Percentiles rank a stretch among this genome's conserved stretches.
Conservation (phyloP, 2,888 invertebrate species). For the Pseudococcus longispinus region DNA sequence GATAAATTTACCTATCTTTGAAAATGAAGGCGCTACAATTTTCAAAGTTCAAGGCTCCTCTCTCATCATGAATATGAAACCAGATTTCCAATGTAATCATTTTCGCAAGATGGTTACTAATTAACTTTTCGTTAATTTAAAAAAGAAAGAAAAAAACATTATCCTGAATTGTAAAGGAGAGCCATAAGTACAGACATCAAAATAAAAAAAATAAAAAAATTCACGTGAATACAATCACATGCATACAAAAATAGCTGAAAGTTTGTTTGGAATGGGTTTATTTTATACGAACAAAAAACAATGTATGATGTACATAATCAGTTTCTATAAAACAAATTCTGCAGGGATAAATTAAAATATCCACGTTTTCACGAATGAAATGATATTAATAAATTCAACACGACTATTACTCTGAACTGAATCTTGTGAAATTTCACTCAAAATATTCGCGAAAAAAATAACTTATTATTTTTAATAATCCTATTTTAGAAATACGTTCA, state of each 20-base stretch:
- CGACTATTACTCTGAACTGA: too few relatives aligned
- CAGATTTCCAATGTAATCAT: too few relatives aligned
- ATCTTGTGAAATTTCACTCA: background rate
- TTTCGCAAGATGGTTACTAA: too few relatives aligned
- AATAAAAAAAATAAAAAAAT: background rate
- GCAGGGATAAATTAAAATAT: background rate
- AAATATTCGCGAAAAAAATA: background rate
- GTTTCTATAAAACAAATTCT: conserved; percentile 19
- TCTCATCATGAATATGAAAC: too few relatives aligned
- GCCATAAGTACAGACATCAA: background rate
- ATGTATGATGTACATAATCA: background rate
- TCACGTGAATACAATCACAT: background rate
- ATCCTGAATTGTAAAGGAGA: background rate
- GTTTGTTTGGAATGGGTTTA: background rate
- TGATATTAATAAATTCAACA: background rate
- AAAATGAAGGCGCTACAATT: too few relatives aligned
- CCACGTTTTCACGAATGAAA: background rate
- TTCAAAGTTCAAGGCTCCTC: too few relatives aligned
- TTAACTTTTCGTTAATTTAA: too few relatives aligned
- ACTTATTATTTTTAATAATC: background rate
- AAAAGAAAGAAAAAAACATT: too few relatives aligned
- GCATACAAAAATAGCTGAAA: background rate
- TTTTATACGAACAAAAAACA: background rate
- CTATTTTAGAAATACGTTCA: background rate
- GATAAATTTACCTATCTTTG: too few relatives aligned